Evolutionary conservation across 2,797 vertebrate genomes (phyloP).

Genomic region (Oryzias dopingdopingensis): DNA sequence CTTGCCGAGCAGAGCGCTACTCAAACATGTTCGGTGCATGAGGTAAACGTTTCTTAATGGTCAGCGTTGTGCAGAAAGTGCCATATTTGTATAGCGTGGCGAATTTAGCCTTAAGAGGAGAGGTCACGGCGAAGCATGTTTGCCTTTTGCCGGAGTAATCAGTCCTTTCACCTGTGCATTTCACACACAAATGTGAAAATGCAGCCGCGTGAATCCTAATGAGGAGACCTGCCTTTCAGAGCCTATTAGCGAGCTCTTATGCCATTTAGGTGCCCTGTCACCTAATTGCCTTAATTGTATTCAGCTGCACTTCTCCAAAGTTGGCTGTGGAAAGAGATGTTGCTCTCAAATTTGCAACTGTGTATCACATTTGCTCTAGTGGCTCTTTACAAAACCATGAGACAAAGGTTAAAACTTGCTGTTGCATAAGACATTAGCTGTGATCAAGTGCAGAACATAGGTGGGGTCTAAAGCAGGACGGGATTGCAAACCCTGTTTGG

Average conservation of each 20-base stretch:
- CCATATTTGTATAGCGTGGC: constrained; percentile 15
- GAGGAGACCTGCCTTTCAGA: constrained; percentile 59
- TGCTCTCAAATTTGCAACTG: constrained; percentile 22
- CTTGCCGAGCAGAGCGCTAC: constrained; percentile 34
- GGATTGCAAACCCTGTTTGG: constrained; percentile 44
- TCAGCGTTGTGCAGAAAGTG: constrained; percentile 29
- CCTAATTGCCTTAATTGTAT: constrained; percentile 69
- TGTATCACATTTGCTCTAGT: constrained; percentile 37
- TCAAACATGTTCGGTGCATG: constrained; percentile 39
- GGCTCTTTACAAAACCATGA: constrained; percentile 46
- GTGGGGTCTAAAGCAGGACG: constrained; percentile 47
- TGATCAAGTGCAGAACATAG: constrained; percentile 61
- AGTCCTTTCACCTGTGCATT: constrained; percentile 18
- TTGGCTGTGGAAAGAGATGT: constrained; percentile 30
- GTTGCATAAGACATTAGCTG: constrained; percentile 60
- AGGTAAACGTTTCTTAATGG: constrained; percentile 15
- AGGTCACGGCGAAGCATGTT: constrained; percentile 44
- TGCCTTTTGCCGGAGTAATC: constrained; percentile 11
- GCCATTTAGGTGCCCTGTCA: constrained; percentile 54
- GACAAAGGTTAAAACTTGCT: constrained; percentile 67
- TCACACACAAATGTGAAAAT: constrained; percentile 50
- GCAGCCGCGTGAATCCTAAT: constrained; percentile 56
- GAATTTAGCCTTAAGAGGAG: constrained; percentile 21
- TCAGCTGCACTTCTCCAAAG: constrained; percentile 66
- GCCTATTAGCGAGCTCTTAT: constrained; percentile 57